Evolutionary conservation across 2,888 invertebrate species (phyloP), one percentile per base, ranked within the genome.

Genomic region (Apodemia zela): DNA sequence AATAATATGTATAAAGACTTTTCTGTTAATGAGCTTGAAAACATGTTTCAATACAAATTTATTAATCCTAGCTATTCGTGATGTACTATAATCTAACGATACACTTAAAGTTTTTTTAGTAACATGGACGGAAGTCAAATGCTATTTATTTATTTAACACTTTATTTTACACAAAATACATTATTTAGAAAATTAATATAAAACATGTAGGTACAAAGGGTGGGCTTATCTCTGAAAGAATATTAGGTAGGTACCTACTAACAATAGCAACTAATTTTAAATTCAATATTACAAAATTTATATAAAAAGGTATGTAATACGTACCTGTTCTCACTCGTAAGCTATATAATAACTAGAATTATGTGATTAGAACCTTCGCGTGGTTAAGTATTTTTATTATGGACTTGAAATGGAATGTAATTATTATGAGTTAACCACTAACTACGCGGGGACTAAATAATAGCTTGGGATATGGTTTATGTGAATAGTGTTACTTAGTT

Each of bases 321-420:
- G 66, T 47, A 63, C 68, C 85, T 81, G 85, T 75, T 67, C 80
- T 81, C 80, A 84, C 82, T 85, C 79, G 75, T 47, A 47, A 47
- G 74, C 70, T 68, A 71, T 75, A 75, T 84, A 84, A 85, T 85
- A 78, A 85, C 82, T 79, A 72, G 78, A 75, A 85, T 88, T 85
- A 87, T 78, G 73, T 82, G 78, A 83, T 86, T 83, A 84, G 78
- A 75, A 73, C 66, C 68, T 74, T 59, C 65, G 69, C 73, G 57
- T 57, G 57, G 57, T 57, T 57, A 29, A 67, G 69, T 80, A 82
- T 85, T 87, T 82, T 84, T 81, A 82, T 81, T 82, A 80, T 80
- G 75, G 75, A 72, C 75, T 74, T 75, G 71, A 65, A 66, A 68
- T 69, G 73, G 72, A 71, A 68, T 69, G 57, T 82, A 86, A 85